phyloP scores from a whole-genome alignment of 2,797 vertebrate species.

The Sebastes matsubarae region DNA sequence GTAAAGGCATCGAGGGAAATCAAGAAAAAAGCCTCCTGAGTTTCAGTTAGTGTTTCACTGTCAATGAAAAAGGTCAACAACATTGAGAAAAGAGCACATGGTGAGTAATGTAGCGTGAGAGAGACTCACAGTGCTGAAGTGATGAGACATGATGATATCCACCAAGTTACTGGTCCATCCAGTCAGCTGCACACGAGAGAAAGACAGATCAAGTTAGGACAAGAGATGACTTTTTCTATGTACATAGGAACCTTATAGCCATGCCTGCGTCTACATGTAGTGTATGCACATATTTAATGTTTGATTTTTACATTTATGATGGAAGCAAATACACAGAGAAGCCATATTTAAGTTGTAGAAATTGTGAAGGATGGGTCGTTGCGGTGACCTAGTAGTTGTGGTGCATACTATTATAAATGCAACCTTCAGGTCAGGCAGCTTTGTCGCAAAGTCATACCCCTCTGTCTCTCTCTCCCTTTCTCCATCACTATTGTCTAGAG shows the following conservation, averaged over 20 bases:
- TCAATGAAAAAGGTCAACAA: constrained; percentile 25
- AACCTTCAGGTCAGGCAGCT: background rate
- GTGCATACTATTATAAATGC: background rate
- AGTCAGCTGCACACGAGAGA: constrained; percentile 84
- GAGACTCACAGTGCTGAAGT: constrained; percentile 94
- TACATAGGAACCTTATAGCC: too few relatives aligned
- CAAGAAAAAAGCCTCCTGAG: constrained; percentile 7
- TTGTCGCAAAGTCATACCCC: too few relatives aligned
- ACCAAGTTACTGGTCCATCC: constrained; percentile 96
- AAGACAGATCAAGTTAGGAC: constrained; percentile 5
- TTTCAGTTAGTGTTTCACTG: constrained; percentile 8
- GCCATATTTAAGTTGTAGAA: background rate
- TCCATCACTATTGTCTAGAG: too few relatives aligned
- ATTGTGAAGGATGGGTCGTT: background rate
- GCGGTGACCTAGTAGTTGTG: background rate
- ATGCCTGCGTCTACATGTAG: background rate
- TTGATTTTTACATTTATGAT: background rate
- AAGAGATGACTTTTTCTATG: background rate
- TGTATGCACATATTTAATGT: background rate
- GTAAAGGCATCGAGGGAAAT: constrained; percentile 49
- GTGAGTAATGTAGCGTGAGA: background rate
- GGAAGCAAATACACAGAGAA: background rate
- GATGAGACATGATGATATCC: constrained; percentile 94
- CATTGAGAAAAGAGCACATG: background rate
- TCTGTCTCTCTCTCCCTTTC: too few relatives aligned